These are phyloP conservation scores for Eumaeus atala DNA, from an alignment of 1,140 invertebrate species.

Conservation along the genomic window DNA sequence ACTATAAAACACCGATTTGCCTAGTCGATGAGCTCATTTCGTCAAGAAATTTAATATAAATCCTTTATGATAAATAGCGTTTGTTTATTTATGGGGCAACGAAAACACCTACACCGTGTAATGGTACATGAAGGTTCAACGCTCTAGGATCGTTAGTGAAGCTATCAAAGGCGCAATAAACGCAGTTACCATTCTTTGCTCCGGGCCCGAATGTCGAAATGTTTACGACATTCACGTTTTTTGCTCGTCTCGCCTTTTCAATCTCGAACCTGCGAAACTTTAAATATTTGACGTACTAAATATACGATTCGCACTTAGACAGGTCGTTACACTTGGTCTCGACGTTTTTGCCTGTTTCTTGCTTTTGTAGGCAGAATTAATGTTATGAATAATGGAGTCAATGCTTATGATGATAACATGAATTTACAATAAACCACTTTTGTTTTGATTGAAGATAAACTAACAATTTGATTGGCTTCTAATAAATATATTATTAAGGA, in stretches of 20 bases:
- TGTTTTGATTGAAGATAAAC: too few species aligned
- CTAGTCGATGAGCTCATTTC: too few species aligned
- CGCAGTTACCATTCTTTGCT: slow-evolving; percentile 44
- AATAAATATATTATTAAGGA: too few species aligned
- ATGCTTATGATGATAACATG: too few species aligned
- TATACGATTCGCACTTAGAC: slow-evolving; percentile 21
- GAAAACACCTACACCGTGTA: slow-evolving; percentile 2
- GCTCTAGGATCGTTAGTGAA: slow-evolving; percentile 42
- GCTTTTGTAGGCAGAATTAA: too few species aligned
- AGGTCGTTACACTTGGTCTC: neutral
- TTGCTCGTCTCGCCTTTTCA: slow-evolving; percentile 11
- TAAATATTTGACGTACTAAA: slow-evolving; percentile 9
- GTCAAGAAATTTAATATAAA: too few species aligned
- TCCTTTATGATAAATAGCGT: neutral
- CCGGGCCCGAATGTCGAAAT: slow-evolving; percentile 53
- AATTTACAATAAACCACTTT: too few species aligned
- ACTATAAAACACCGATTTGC: too few species aligned
- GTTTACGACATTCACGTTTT: slow-evolving; percentile 41
- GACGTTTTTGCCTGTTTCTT: too few species aligned
- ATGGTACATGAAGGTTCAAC: slow-evolving; percentile 48
- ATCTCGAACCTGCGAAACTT: slow-evolving; percentile 2
- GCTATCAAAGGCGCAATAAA: slow-evolving; percentile 46
- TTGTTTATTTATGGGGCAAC: neutral
- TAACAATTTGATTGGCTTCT: too few species aligned
- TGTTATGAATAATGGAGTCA: too few species aligned